Base-by-base conservation (phyloP, 2,797 vertebrate genomes). In the Nannoperca obscura region DNA sequence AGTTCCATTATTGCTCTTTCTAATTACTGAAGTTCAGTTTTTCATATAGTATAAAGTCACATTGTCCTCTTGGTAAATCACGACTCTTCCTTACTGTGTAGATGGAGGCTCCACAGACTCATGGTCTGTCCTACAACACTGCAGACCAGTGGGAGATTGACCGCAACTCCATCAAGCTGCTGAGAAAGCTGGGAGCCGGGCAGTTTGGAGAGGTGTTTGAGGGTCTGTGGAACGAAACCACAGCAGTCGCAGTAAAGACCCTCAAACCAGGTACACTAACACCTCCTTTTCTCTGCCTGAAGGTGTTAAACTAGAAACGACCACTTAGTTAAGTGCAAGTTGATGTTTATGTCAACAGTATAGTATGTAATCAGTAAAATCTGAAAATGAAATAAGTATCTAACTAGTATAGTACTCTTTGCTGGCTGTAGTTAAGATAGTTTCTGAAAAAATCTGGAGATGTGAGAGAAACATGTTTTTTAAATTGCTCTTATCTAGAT, bases 161-260 rank as follows among this genome's bases (percentile, higher is more conserved):
- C 20, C 94, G 97, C 49, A 91, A 38, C 2, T 98, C 97, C 57
- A 78, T 99, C 71, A 90, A 91, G 63, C 79, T 99, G 9, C 50
- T 96, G 74, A 96, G 68, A 86, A 96, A 95, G 85, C 88, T 99
- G 67, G 98, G 98, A 40, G 95, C 96, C 0, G 98, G 98, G 9
- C 98, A 98, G 92, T 99, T 98, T 88, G 98, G 98, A 14, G 97
- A 99, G 70, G 98, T 99, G 1, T 97, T 93, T 83, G 95, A 98
- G 94, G 98, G 97, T 27, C 49, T 96, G 10, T 99, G 98, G 98
- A 99, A 99, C 71, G 92, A 95, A 14, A 98, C 94, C 17, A 99
- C 96, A 0, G 54, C 95, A 0, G 97, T 99, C 1, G 98, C 98
- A 4, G 96, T 99, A 46, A 99, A 99, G 93, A 99, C 96, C 3